Conservation (phyloP, 1,140 invertebrate genomes). For the Apis cerana region DNA sequence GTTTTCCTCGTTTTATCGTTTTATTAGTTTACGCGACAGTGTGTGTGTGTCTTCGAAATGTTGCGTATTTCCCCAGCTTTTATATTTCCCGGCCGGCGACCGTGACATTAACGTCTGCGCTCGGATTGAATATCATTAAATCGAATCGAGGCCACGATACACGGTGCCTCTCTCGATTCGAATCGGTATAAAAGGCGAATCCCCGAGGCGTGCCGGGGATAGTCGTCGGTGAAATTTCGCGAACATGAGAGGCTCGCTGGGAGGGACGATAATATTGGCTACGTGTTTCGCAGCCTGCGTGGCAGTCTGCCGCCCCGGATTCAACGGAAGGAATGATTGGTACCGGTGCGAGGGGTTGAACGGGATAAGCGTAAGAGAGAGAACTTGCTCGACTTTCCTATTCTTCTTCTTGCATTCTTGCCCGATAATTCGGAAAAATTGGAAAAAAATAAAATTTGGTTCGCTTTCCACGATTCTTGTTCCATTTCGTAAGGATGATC, state of each 20-base stretch:
- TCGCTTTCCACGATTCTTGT: no score
- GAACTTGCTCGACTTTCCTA: not conserved
- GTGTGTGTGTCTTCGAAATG: not conserved
- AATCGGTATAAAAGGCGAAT: conserved; percentile 38
- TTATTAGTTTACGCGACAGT: not conserved
- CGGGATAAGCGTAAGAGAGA: conserved; percentile 23
- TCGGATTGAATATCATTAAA: no score
- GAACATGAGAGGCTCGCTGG: conserved; percentile 18
- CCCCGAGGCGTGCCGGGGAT: no score
- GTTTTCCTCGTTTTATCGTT: not conserved
- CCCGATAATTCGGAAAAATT: no score
- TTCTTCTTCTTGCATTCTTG: not conserved
- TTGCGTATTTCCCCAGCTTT: conserved; percentile 1
- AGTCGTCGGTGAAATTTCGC: conserved; percentile 13
- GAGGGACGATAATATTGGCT: not conserved
- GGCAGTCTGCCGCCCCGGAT: conserved; percentile 11
- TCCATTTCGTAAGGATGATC: no score
- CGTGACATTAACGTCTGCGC: not conserved
- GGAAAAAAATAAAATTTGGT: no score
- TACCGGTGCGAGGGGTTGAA: conserved; percentile 39
- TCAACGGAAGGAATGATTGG: conserved; percentile 16
- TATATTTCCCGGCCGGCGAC: conserved; percentile 6
- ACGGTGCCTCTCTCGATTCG: not conserved
- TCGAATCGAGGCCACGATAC: no score
- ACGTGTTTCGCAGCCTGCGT: conserved; percentile 12